phyloP scores from a whole-genome alignment of 2,888 invertebrate genomes.

The Punctoribates punctum region DNA sequence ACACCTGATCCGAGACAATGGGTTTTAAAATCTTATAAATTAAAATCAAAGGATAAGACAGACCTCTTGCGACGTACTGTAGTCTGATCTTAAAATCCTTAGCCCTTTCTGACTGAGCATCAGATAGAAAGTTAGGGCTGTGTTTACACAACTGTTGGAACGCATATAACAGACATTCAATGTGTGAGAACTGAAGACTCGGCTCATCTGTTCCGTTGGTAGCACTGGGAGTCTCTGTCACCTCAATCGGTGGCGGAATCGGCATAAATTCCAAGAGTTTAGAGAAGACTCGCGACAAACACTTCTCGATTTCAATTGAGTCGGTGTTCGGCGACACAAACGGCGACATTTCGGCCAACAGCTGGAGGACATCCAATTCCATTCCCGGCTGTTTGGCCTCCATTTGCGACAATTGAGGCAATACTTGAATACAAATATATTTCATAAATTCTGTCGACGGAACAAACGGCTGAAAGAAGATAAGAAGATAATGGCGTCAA shows the following conservation, averaged over 20 bases:
- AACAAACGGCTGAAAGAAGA: constrained; percentile 55
- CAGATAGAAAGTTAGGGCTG: constrained; percentile 68
- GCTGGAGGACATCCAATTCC: constrained; percentile 72
- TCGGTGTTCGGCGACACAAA: constrained; percentile 70
- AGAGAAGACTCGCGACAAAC: constrained; percentile 69
- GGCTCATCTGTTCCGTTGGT: constrained; percentile 60
- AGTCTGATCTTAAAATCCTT: constrained; percentile 81
- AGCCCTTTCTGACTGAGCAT: constrained; percentile 65
- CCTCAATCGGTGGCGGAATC: constrained; percentile 66
- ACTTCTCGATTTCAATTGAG: constrained; percentile 48
- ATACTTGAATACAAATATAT: constrained; percentile 77
- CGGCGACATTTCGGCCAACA: constrained; percentile 78
- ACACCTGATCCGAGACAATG: constrained; percentile 55
- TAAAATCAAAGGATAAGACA: not conserved
- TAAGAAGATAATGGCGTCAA: too few relatives aligned
- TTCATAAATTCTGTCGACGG: constrained; percentile 78
- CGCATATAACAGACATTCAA: constrained; percentile 80
- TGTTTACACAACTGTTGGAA: constrained; percentile 73
- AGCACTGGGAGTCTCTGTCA: constrained; percentile 55
- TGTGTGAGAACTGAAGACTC: constrained; percentile 85
- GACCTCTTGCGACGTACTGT: constrained; percentile 82
- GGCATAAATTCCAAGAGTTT: constrained; percentile 80
- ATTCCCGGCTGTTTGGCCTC: constrained; percentile 58
- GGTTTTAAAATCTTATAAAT: not conserved
- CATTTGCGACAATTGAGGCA: constrained; percentile 60